Base-by-base conservation (phyloP, 2,113 vertebrate species). In the Mesoclemmys tuberculata region DNA sequence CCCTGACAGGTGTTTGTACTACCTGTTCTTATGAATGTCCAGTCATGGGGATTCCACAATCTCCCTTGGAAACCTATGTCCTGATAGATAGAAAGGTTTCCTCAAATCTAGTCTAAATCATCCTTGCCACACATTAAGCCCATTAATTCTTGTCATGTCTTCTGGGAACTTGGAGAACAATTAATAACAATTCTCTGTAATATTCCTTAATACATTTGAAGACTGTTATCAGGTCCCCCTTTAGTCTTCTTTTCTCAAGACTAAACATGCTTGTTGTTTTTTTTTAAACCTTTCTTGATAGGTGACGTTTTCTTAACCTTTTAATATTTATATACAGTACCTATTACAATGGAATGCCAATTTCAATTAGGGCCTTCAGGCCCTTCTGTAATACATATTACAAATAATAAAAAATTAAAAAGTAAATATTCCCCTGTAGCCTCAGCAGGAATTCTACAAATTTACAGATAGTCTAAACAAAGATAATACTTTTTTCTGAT, bases 331-430 rank as follows among this genome's bases (percentile, higher is more conserved):
- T 6, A 74, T 78, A 11, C 2, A 51, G 29, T 79, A 71, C 8
- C 35, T 84, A 12, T 5, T 46, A 51, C 14, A 86, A 85, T 0
- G 0, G 54, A 84, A 82, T 2, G 0, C 2, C 29, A 48, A 74
- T 68, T 10, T 21, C 58, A 31, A 31, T 31, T 61, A 12, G 13
- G 80, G 46, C 80, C 88, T 52, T 0, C 0, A 80, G 55, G 8
- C 21, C 12, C 51, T 38, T 1, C 3, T 11, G 44, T 54, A 85
- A 87, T 5, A 81, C 64, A 71, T 71, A 71, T 71, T 12, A 22
- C 0, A 0, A 24, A 78, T 1, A 71, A 55, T 3, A 87, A 1
- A 64, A 77, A 78, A 61, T 10, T 27, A 54, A 10, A 4, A 10
- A 35, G 26, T 5, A 89, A 82, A 82, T 58, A 71, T 2, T 52